A percentile compares a stretch with the other conserved stretches of the same genome.
These are phyloP conservation scores for Nerophis ophidion DNA, from an alignment of 2,113 vertebrate genomes.

Conservation along the genomic window DNA sequence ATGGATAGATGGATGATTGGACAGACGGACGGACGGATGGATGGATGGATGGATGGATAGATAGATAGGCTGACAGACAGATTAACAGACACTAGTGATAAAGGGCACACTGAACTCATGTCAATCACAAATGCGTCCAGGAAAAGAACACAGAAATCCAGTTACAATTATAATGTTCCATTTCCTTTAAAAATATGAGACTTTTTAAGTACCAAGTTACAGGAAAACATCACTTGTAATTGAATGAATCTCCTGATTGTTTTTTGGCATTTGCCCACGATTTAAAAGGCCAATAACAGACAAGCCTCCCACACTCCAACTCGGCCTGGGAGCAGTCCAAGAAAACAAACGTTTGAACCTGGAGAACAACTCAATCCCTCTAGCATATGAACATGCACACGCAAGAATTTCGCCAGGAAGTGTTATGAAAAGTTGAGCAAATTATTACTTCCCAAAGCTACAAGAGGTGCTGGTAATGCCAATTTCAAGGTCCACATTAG, in stretches of 20 bases:
- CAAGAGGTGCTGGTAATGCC: too few species aligned
- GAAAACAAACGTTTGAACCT: slow-evolving; percentile 34
- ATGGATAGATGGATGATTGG: not conserved
- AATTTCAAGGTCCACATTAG: too few species aligned
- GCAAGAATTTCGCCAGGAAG: not conserved
- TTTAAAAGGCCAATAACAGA: slow-evolving; percentile 51
- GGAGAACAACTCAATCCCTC: slow-evolving; percentile 12
- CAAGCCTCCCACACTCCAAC: slow-evolving; percentile 19
- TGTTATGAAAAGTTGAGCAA: not conserved
- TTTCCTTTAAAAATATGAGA: slow-evolving; percentile 15
- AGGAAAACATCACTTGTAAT: slow-evolving; percentile 28
- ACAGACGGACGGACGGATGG: not conserved
- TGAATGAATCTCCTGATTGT: slow-evolving; percentile 28
- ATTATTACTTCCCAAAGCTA: not conserved
- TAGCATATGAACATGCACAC: not conserved
- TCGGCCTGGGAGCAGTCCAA: slow-evolving; percentile 33
- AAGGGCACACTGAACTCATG: slow-evolving; percentile 38
- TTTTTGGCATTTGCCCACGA: slow-evolving; percentile 31
- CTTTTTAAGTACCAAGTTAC: slow-evolving; percentile 25
- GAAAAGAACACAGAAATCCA: slow-evolving; percentile 25
- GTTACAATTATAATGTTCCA: slow-evolving; percentile 31
- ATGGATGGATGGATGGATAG: not conserved
- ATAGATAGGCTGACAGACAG: not conserved
- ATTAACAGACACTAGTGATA: not conserved
- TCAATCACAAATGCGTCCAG: slow-evolving; percentile 25